Conservation (phyloP, 2,113 vertebrate genomes). For the Halichoerus grypus region DNA sequence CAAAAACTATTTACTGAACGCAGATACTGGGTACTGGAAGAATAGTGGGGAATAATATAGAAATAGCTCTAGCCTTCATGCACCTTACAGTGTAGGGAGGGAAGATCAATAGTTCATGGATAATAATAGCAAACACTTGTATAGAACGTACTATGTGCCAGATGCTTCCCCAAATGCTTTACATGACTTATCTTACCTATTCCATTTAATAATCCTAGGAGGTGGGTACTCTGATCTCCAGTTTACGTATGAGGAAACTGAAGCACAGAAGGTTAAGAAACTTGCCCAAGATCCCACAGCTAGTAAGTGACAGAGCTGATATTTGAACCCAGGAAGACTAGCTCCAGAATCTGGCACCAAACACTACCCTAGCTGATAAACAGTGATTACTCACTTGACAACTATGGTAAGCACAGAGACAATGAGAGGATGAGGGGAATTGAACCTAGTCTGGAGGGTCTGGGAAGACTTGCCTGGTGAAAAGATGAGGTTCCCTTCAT, state of each 20-base stretch:
- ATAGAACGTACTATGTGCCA: not conserved
- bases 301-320: not conserved
- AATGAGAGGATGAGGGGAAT: not conserved
- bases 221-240: not conserved
- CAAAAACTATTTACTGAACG: not conserved
- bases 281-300: not conserved
- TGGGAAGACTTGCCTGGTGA: not conserved
- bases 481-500: not conserved
- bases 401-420: not conserved
- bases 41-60: not conserved
- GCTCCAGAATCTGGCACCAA: not conserved
- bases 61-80: not conserved
- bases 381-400: not conserved
- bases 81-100: not conserved
- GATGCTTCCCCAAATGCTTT: not conserved
- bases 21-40: not conserved
- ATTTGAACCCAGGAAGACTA: not conserved
- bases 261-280: not conserved
- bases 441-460: not conserved
- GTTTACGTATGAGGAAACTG: not conserved
- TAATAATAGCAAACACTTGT: not conserved
- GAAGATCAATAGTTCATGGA: not conserved
- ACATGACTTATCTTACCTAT: not conserved
- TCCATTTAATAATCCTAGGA: not conserved
- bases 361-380: not conserved